These are phyloP conservation scores for Megaceryle alcyon DNA, from an alignment of 2,797 vertebrate genomes.

Conservation along the genomic window DNA sequence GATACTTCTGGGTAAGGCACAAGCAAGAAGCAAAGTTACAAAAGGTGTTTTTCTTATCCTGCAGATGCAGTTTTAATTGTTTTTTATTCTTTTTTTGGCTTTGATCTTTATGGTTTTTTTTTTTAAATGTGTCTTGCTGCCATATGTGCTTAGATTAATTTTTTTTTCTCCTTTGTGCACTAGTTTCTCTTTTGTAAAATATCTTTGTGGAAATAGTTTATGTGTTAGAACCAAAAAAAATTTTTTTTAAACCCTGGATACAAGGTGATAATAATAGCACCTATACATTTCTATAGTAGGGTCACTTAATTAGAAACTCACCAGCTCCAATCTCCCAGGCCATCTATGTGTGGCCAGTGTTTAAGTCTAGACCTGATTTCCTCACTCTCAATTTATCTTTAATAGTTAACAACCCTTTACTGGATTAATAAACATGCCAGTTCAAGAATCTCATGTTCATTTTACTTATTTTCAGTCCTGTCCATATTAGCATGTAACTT, in stretches of 20 bases:
- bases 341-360: neutral
- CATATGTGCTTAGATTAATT: neutral
- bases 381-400: neutral
- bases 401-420: neutral
- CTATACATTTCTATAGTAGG: neutral
- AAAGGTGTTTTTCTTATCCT: neutral
- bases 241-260: neutral
- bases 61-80: neutral
- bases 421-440: neutral
- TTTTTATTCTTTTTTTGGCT: neutral
- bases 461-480: constrained; percentile 4
- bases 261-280: neutral
- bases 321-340: neutral
- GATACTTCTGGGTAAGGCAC: neutral
- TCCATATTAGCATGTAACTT: neutral
- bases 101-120: rapidly evolving
- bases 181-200: neutral
- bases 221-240: neutral
- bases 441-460: neutral
- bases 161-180: neutral
- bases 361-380: neutral
- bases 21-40: neutral
- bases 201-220: neutral
- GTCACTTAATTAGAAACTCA: neutral
- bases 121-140: neutral